Percentiles rank a stretch among this genome's conserved stretches.
These are phyloP conservation scores for Drosophila vallismaia DNA, from an alignment of 2,888 invertebrate species.

Conservation along the genomic window DNA sequence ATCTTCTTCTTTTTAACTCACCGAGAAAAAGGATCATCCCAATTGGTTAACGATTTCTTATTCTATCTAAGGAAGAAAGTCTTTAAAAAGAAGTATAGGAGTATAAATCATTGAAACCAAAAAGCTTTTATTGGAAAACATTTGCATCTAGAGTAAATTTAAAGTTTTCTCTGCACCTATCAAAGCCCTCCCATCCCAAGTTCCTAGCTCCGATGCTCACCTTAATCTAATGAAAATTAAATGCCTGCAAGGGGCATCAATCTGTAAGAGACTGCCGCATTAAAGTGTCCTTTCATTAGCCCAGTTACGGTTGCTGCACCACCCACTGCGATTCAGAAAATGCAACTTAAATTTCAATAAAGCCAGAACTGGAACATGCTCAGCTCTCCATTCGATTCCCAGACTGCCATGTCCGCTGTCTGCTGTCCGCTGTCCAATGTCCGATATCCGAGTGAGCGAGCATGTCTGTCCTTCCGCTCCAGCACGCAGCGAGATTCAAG, in stretches of 20 bases:
- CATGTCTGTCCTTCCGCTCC: conserved; percentile 59
- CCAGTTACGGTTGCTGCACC: conserved; percentile 33
- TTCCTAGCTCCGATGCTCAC: conserved; percentile 39
- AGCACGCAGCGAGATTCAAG: conserved; percentile 63
- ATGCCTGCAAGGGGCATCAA: conserved; percentile 42
- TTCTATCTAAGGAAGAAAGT: neutral
- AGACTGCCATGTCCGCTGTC: conserved; percentile 12
- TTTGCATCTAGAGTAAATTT: neutral
- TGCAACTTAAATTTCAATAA: conserved; percentile 58
- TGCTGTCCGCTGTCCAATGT: neutral
- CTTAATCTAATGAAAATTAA: conserved; percentile 69
- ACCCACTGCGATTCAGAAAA: conserved; percentile 15
- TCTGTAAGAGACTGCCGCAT: conserved; percentile 25
- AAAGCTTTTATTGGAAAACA: neutral
- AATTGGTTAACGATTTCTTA: neutral
- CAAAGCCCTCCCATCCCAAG: neutral
- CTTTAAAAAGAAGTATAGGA: neutral
- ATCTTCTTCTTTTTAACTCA: neutral
- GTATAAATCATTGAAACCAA: neutral
- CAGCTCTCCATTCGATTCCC: conserved; percentile 1
- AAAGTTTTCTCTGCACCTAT: neutral
- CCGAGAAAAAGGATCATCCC: conserved; percentile 1
- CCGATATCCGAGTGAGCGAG: conserved; percentile 30
- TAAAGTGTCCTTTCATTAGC: conserved; percentile 59
- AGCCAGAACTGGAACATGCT: conserved; percentile 21